Evolutionary conservation across 2,888 invertebrate species (phyloP), one percentile per base, ranked within the genome.

Genomic region (Cheilosia grossa): DNA sequence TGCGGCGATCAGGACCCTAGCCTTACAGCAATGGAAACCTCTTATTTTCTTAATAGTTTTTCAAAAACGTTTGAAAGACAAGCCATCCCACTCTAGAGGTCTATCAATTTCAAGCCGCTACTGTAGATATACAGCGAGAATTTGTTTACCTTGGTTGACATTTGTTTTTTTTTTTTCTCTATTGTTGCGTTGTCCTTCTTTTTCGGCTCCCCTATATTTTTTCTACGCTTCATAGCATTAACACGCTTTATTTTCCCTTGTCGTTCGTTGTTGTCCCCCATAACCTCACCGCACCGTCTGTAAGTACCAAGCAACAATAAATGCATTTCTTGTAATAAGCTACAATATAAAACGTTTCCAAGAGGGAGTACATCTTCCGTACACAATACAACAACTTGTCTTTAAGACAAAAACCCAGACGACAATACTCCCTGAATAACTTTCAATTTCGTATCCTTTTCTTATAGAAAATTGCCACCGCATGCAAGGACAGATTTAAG

Each of bases 241-340:
- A 56, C 27, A 47, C 33, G 42, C 27, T 56, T 37, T 49, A 37
- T 4, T 63, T 75, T 64, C 15, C 17, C 24, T 51, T 27, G 5
- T 21, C 21, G 24, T 49, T 15, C 44, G 44, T 42, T 56, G 6
- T 3, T 40, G 37, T 59, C 42, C 37, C 15, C 15, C 56, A 30
- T 9, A 7, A 9, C 30, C 30, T 7, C 10, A 10, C 17, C 44
- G 42, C 40, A 47, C 5, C 19, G 37, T 37, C 13, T 13, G 13
- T 13, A 74, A 53, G 69, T 47, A 51, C 53, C 61, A 73, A 51
- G 56, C 42, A 58, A 63, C 63, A 67, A 78, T 73, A 79, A 78
- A 78, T 82, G 82, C 73, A 78, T 56, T 82, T 78, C 63, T 67
- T 78, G 78, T 79, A 66, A 82, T 78, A 67, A 78, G 78, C 67